Conservation (phyloP, 2,888 invertebrate genomes). For the Microplitis deprimator region DNA sequence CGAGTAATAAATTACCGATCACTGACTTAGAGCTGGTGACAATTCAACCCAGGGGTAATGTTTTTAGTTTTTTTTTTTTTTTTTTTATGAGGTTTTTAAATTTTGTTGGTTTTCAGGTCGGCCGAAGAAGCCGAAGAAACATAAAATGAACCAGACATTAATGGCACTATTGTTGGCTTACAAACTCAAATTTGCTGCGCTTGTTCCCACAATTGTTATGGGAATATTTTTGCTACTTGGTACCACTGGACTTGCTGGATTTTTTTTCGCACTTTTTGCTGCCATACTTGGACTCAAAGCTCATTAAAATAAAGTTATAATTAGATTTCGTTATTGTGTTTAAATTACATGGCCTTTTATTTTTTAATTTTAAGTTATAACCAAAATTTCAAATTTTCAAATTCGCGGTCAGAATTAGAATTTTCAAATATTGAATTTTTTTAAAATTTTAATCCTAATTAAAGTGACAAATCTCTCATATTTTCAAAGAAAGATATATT, state of each 20-base stretch:
- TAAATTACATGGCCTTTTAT: not conserved
- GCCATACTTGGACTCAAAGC: slow-evolving; percentile 82
- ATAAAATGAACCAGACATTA: slow-evolving; percentile 80
- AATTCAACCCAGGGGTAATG: not conserved
- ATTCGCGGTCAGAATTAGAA: too few species aligned
- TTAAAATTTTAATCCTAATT: too few species aligned
- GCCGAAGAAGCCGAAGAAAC: slow-evolving; percentile 67
- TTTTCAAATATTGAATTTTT: too few species aligned
- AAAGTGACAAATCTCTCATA: too few species aligned
- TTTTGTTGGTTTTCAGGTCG: slow-evolving; percentile 47
- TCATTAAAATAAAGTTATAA: slow-evolving; percentile 39
- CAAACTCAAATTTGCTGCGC: slow-evolving; percentile 85
- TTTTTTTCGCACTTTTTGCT: slow-evolving; percentile 90
- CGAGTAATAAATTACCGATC: not conserved
- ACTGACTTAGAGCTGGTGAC: not conserved
- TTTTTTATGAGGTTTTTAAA: not conserved
- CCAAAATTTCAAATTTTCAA: too few species aligned
- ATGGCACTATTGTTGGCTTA: slow-evolving; percentile 85
- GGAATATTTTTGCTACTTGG: slow-evolving; percentile 81
- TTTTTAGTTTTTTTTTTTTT: not conserved
- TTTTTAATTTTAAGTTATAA: not conserved
- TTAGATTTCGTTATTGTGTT: not conserved
- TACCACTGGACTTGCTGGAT: slow-evolving; percentile 86
- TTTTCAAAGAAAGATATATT: too few species aligned
- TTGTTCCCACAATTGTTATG: slow-evolving; percentile 84